Percentiles rank a stretch among this genome's conserved stretches.
phyloP scores from a whole-genome alignment of 1,140 invertebrate genomes.

The Trialeurodes vaporariorum region DNA sequence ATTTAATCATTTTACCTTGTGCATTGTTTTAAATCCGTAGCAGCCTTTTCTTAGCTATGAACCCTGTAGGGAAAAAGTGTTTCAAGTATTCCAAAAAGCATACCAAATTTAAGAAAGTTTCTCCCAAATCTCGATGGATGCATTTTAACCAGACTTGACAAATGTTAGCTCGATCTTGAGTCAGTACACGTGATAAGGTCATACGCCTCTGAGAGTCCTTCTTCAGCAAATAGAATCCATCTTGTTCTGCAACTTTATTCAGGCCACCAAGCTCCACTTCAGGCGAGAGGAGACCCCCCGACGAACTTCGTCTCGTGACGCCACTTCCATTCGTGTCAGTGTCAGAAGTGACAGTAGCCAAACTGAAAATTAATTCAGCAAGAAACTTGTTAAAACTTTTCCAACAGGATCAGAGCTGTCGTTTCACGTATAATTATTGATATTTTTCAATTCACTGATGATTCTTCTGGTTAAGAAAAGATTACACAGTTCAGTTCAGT shows the following conservation, averaged over 20 bases:
- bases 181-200: constrained; percentile 80
- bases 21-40: too few species aligned
- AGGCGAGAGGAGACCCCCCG: constrained; percentile 63
- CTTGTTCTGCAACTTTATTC: constrained; percentile 52
- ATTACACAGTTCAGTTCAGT: too few species aligned
- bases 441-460: too few species aligned
- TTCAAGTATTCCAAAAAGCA: too few species aligned
- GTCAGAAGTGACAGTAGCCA: neutral
- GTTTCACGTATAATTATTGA: too few species aligned
- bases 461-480: too few species aligned
- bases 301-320: constrained; percentile 57
- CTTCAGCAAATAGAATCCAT: constrained; percentile 89
- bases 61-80: too few species aligned
- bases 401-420: neutral
- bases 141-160: constrained; percentile 71
- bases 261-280: constrained; percentile 43
- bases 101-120: constrained; percentile 48
- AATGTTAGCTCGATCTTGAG: constrained; percentile 76
- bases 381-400: neutral
- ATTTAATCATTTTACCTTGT: too few species aligned
- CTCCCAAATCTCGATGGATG: constrained; percentile 53
- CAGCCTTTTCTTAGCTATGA: too few species aligned
- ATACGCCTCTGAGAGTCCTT: constrained; percentile 92
- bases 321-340: neutral
- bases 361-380: neutral